Base-by-base conservation (phyloP, 2,888 invertebrate species). In the Eulithis prunata region DNA sequence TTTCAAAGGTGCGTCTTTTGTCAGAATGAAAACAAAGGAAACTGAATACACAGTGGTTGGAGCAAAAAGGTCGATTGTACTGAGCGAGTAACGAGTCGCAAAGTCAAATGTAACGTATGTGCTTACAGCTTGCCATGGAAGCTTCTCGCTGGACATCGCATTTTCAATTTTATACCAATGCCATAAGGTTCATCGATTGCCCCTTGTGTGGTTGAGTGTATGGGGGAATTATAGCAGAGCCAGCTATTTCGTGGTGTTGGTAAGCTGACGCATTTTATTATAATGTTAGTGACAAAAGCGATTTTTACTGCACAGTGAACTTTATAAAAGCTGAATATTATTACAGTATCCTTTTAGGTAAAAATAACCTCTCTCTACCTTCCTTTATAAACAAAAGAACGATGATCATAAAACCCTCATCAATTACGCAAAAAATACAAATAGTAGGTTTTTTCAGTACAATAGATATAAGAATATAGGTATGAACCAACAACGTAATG, bases 1-100 rank as follows among this genome's bases (percentile, higher is more conserved):
- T 84, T 84, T 78, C 79, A 84, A 85, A 87, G 87, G 87, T 86
- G 82, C 84, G 84, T 84, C 87, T 86, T 86, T 87, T 87, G 86
- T 87, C 80, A 80, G 77, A 81, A 80, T 75, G 78, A 81, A 88
- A 87, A 88, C 89, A 89, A 89, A 88, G 83, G 80, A 76, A 79
- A 74, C 75, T 69, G 78, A 79, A 78, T 77, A 82, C 76, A 71
- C 72, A 75, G 75, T 72, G 75, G 72, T 71, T 71, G 72, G 69
- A 75, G 78, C 77, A 80, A 80, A 81, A 84, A 82, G 79, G 79
- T 78, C 76, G 79, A 82, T 81, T 76, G 73, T 72, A 78, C 79
- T 71, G 77, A 75, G 73, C 66, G 73, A 73, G 76, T 78, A 79
- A 81, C 76, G 74, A 79, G 76, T 76, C 76, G 75, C 72, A 68